Evolutionary conservation across 2,797 vertebrate genomes (phyloP), one percentile per base, ranked within the genome.

Genomic region (Sebastes kiyomatsui): DNA sequence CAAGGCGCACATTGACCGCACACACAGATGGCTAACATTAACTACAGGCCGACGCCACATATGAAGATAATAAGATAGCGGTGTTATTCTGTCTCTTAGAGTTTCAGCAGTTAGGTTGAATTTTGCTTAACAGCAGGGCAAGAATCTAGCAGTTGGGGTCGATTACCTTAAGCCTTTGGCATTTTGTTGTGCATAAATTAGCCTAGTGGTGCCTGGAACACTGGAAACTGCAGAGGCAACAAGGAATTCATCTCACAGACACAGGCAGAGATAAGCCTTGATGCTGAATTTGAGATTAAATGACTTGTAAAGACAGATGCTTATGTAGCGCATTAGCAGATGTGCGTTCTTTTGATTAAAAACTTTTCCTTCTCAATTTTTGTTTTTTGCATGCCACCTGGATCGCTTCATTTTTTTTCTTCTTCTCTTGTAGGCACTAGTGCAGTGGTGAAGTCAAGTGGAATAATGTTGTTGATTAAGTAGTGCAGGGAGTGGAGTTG

Each of bases 391-490:
- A 2, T 18, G 38, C 28, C 38, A 67, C 54, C 28, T 59, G 54
- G 32, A 38, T 49, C 0, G 38, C 69, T 16, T 75, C 1, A 5
- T 18, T 78, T n/a, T 79, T 23, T 35, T 11, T 33, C n/a, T 6
- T 32, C 23, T 18, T 59, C 22, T 22, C 35, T 49, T 52, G 0
- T 35, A 35, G 33, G 33, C 33, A 28, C 35, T 60, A 30, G 35
- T 35, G 69, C 23, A 12, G 2, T 22, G 55, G 23, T 67, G 55
- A 23, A 65, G 22, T 38, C 33, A 16, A 38, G 33, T 38, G 62
- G 62, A 38, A 64, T 64, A 16, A 38, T 23, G 61, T 60, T 61
- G 67, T 68, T 67, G 74, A 77, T 77, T 28, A 69, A 61, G 75
- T 35, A 42, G 62, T 25, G 58, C 27, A 60, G 16, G 8, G 16